Base-by-base conservation (phyloP, 2,113 vertebrate genomes). In the Baryphthengus martii region DNA sequence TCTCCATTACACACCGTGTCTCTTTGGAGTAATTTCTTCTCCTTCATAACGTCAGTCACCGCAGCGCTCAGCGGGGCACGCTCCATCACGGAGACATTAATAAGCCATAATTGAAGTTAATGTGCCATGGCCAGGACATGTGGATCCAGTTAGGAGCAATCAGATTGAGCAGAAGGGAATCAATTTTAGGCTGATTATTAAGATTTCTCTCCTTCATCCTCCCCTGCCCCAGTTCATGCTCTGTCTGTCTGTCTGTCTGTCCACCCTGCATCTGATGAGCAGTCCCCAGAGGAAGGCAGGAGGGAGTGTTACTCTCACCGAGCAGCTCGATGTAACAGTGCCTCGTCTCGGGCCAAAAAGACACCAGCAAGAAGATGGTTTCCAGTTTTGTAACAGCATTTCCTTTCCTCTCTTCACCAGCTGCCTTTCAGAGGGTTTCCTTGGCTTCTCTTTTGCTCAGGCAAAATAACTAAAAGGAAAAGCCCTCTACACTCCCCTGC, bases 71-170 rank as follows among this genome's bases (percentile, higher is more conserved):
- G 91, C 49, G 3, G 86, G 91, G 85, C 93, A 82, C 17, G 29
- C 72, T 91, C 81, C 78, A 91, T 93, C 85, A 59, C 23, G 0
- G 76, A 90, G 81, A 95, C 92, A 44, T 96, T 98, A 96, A 98
- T 97, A 97, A 98, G 97, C 96, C 90, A 74, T 98, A 97, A 98
- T 95, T 97, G 95, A 96, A 98, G 97, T 95, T 98, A 98, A 98
- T 97, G 97, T 96, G 94, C 92, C 91, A 44, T 93, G 89, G 94
- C 83, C 94, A 33, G 96, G 94, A 89, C 93, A 89, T 92, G 91
- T 68, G 70, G 96, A 95, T 93, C 77, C 92, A 85, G 90, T 96
- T 94, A 97, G 92, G 85, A 84, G 75, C 53, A 83, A 94, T 88
- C 81, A 47, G 76, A 44, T n/a, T 72, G 80, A 90, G 93, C 89